Base-by-base conservation (phyloP, 1,140 invertebrate genomes). In the Diorhabda elongata region DNA sequence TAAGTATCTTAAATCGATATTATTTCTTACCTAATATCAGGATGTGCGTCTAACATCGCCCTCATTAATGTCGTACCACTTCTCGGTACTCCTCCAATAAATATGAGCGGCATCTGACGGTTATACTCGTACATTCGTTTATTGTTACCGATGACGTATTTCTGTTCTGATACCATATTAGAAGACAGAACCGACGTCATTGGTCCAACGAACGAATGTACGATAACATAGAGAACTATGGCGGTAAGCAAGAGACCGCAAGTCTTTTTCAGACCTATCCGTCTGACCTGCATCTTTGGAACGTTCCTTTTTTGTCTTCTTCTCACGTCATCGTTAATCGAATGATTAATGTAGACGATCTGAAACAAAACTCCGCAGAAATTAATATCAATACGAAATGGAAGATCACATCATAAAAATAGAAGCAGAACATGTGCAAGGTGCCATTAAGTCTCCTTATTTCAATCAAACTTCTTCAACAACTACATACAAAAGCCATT, bases 1-100 rank as follows among this genome's bases (percentile, higher is more conserved):
- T 6, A 52, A 9, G 45, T 9, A 52, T 52, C 5, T 52, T 52
- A 52, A 52, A 52, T 52, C 45, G 8, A 52, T 52, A 52, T 2
- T 52, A 5, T 9, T 52, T 52, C 63, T 83, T 82, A 91, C 90
- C 92, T 89, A 74, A 99, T 93, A 80, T 95, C 91, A n/a, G 95
- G 95, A 87, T 99, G 98, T 58, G 98, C 97, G 84, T 99, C 98
- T 64, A 99, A 84, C 93, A 99, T 97, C 69, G 96, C 97, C 79
- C 98, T 87, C 90, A 98, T 96, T 65, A 99, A 86, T 52, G 97
- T 99, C 3, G 97, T 99, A 26, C 97, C 97, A 61, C 95, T 98
- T 72, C 97, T 88, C 43, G 97, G 97, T 77, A 98, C 95, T 62
- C 97, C 97, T 42, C 97, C 97, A 80, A 99, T 97, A 83, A 98